phyloP scores from a whole-genome alignment of 2,113 vertebrate species.

The Brevimyrus niger region DNA sequence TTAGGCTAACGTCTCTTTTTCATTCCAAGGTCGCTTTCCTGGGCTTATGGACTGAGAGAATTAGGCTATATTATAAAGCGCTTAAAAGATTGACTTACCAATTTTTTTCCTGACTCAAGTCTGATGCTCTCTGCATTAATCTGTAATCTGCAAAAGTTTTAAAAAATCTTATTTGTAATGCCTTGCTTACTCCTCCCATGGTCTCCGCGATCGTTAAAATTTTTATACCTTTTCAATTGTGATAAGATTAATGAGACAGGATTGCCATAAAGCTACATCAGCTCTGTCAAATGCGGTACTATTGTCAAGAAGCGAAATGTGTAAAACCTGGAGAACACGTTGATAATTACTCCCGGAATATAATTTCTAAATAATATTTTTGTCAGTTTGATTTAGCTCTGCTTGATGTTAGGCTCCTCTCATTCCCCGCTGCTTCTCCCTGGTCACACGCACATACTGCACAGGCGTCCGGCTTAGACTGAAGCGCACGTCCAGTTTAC shows the following conservation, averaged over 20 bases:
- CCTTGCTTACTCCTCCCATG: not conserved
- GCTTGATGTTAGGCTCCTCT: too few relatives aligned
- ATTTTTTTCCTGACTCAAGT: not conserved
- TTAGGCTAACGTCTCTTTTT: not conserved
- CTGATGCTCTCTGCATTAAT: not conserved
- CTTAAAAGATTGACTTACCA: not conserved
- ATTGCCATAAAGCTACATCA: not conserved
- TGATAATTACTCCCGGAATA: constrained; percentile 3
- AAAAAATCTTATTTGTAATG: not conserved
- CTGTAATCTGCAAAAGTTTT: not conserved
- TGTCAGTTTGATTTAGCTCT: not conserved
- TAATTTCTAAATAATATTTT: not conserved
- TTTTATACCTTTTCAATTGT: not conserved
- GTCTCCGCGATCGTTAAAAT: not conserved
- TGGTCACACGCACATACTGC: not conserved
- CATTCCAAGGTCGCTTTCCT: not conserved
- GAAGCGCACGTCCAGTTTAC: not conserved
- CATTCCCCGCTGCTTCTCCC: not conserved
- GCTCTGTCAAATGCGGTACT: not conserved
- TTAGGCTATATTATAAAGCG: not conserved
- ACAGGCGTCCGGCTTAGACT: too few relatives aligned
- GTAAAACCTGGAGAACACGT: not conserved
- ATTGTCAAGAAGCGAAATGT: not conserved
- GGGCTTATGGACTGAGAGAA: not conserved
- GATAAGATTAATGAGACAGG: not conserved